Evolutionary conservation across 92 coral and sea anemone genomes (phyloP), one percentile per base, ranked within the genome.

Genomic region (Phenganax stokvisi): DNA sequence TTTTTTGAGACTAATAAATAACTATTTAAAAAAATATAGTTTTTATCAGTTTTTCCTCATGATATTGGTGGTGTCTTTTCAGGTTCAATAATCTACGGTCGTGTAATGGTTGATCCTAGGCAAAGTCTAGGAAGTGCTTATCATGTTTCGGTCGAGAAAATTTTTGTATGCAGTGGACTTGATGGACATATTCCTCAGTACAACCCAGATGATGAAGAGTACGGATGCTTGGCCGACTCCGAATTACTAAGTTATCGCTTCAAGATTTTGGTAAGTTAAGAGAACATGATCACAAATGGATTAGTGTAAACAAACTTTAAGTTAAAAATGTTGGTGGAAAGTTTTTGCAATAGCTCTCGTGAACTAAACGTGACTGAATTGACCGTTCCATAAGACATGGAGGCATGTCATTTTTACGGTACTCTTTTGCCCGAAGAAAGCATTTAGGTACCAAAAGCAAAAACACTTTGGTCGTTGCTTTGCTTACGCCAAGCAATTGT

Each of bases 51-150:
- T 37, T 37, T 37, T 37, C 25, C 25, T 37, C 5, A 37, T 37
- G 5, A 2, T 5, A 37, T 75, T 75, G 58, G 54, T 55, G 61
- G 51, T 53, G 55, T 69, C 54, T 75, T 53, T 37, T 15, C 76
- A 96, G 99, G 90, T 13, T 92, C 99, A 7, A 92, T 87, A 60
- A 96, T 96, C 72, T 96, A 90, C 69, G 99, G 99, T 55, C 99
- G 91, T 62, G 86, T 96, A 44, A 72, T 86, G 29, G 84, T 96
- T 51, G 83, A 79, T 56, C 83, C 83, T 30, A 74, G 77, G 9
- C 93, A 96, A 30, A 89, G 85, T 66, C 58, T 75, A 71, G 86
- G 91, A 25, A 81, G 89, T 16, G 87, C 83, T 0, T 96, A 96
- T 77, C 91, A 81, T 16, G 88, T 96, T 54, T 80, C 87, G 27